Percentiles rank a stretch among this genome's conserved stretches.
Conservation (phyloP, 2,888 invertebrate genomes). For the Pasiphila rectangulata region DNA sequence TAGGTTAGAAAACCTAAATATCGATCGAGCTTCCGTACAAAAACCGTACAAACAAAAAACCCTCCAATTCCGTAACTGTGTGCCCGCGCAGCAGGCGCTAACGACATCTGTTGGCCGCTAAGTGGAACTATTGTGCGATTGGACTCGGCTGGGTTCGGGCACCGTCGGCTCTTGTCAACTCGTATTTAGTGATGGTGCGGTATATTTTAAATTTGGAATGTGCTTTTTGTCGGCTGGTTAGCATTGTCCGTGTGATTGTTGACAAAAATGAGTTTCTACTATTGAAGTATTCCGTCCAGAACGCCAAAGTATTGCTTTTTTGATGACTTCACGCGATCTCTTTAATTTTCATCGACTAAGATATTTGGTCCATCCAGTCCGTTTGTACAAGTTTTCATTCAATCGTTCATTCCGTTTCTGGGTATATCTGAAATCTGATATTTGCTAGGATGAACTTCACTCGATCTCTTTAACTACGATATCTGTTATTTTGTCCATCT, state of each 20-base stretch:
- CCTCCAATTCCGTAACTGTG: slow-evolving; percentile 60
- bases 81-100: slow-evolving; percentile 69
- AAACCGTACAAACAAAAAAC: slow-evolving; percentile 27
- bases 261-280: slow-evolving; percentile 18
- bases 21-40: slow-evolving; percentile 28
- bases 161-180: slow-evolving; percentile 64
- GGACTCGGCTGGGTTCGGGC: slow-evolving; percentile 58
- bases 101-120: slow-evolving; percentile 75
- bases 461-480: too few species aligned
- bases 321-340: not conserved
- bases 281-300: slow-evolving; percentile 1
- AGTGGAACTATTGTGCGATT: slow-evolving; percentile 75
- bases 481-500: too few species aligned
- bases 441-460: too few species aligned
- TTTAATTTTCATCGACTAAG: not conserved
- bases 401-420: too few species aligned
- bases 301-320: not conserved
- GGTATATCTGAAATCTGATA: too few species aligned
- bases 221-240: slow-evolving; percentile 52
- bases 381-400: too few species aligned
- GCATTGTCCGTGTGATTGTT: slow-evolving; percentile 32
- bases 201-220: slow-evolving; percentile 67
- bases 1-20: slow-evolving; percentile 12
- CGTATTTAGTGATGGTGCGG: slow-evolving; percentile 70
- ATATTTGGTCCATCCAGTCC: too few species aligned